Percentiles rank a stretch among this genome's conserved stretches.
Evolutionary conservation across 2,888 invertebrate genomes (phyloP).

Genomic region (Philonicus albiceps): DNA sequence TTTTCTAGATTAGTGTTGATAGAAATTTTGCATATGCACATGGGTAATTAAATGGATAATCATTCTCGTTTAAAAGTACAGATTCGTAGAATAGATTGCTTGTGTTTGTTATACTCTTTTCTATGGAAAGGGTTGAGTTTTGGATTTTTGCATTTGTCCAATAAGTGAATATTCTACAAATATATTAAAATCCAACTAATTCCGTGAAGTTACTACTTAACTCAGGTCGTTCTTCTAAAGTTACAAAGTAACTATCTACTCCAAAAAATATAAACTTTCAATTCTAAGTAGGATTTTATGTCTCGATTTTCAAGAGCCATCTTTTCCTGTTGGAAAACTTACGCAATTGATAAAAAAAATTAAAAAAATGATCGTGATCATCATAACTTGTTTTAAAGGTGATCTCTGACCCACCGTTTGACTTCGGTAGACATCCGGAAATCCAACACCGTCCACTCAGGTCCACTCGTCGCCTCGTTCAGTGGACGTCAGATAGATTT

Average conservation of each 20-base stretch:
- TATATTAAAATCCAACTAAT: too few relatives aligned
- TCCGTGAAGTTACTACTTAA: too few relatives aligned
- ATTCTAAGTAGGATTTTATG: neutral
- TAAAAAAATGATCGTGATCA: neutral
- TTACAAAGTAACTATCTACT: neutral
- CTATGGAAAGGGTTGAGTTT: too few relatives aligned
- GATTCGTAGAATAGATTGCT: too few relatives aligned
- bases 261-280: neutral
- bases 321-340: neutral
- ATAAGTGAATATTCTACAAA: too few relatives aligned
- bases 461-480: neutral
- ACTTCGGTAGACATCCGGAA: slow-evolving; percentile 22
- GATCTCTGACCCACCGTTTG: slow-evolving; percentile 9
- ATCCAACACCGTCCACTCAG: neutral
- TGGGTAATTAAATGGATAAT: too few relatives aligned
- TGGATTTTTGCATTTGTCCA: too few relatives aligned
- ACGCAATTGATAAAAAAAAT: neutral
- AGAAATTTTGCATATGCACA: too few relatives aligned
- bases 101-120: too few relatives aligned
- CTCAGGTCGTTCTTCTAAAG: neutral
- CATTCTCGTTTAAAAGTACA: too few relatives aligned
- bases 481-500: slow-evolving; percentile 6
- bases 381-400: neutral
- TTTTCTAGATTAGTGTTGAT: too few relatives aligned
- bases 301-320: neutral